These are phyloP conservation scores for Lathamus discolor DNA, from an alignment of 2,113 vertebrate species.

Conservation along the genomic window DNA sequence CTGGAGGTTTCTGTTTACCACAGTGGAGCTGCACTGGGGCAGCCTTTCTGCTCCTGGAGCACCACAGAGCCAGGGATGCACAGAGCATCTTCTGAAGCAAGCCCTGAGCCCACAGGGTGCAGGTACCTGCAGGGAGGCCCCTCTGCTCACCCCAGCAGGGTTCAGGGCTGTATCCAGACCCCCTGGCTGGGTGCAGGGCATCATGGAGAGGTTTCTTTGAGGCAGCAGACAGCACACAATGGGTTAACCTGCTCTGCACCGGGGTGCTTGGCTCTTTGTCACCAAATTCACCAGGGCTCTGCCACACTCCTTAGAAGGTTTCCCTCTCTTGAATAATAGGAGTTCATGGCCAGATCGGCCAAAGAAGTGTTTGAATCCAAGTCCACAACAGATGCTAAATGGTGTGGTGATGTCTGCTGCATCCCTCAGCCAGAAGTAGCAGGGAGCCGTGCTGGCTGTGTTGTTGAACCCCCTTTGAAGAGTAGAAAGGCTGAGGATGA, in stretches of 20 bases:
- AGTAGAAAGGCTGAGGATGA: not conserved
- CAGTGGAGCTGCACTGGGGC: not conserved
- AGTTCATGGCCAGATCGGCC: not conserved
- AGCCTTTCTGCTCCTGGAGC: not conserved
- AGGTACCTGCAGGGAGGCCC: not conserved
- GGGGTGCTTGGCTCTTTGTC: not conserved
- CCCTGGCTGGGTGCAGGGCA: not conserved
- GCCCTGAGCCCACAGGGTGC: not conserved
- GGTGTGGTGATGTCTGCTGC: not conserved
- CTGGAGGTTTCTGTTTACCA: not conserved
- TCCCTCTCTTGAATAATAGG: not conserved
- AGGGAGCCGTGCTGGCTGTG: not conserved
- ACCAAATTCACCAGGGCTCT: not conserved
- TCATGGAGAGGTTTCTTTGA: not conserved
- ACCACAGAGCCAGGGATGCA: fast-evolving
- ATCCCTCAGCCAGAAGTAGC: not conserved
- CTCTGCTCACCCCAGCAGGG: not conserved
- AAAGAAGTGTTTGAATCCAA: not conserved
- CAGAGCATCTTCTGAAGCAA: not conserved
- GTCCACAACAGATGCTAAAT: not conserved
- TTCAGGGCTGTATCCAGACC: not conserved
- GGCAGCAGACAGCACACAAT: not conserved
- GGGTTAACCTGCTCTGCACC: not conserved
- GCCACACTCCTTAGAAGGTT: not conserved
- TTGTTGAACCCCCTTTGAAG: not conserved